Base-by-base conservation (phyloP, 2,113 vertebrate genomes). In the Xenopus borealis region DNA sequence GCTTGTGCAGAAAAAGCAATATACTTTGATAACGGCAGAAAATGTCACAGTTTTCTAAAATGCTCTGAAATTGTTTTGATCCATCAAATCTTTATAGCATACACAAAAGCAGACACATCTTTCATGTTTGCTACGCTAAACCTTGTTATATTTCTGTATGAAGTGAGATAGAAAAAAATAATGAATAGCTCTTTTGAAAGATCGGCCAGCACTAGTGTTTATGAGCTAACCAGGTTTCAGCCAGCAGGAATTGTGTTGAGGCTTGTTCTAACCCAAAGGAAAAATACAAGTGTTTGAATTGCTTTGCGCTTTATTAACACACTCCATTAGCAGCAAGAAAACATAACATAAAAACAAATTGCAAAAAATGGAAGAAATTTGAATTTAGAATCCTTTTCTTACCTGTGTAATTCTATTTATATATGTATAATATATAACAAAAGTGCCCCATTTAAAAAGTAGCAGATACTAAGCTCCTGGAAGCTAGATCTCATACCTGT, bases 61-160 rank as follows among this genome's bases (percentile, higher is more conserved):
- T 64, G 47, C 33, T 19, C 6, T 12, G 14, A 17, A 63, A 72
- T 53, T 27, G 17, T 20, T 63, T 63, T 72, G 17, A 63, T 63
- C n/a, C 5, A 52, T 53, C 5, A 63, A 52, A 53, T 53, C 27
- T 40, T 45, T 40, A 3, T 13, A 64, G 27, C 23, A 16, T 55
- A 53, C 27, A 55, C 53, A 55, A 55, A 55, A 64, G 23, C 61
- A 33, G 61, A 40, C 30, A 46, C 71, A 53, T n/a, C 71, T 72
- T 64, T 64, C 46, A 72, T 63, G 33, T 72, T 44, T 72, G 23
- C 50, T 18, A 44, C 53, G 7, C 17, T 55, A 55, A 55, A 55
- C 17, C 23, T 63, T 53, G 11, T 63, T 64, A 50, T 30, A 47
- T 19, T 44, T 71, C 14, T 46, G 9, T 66, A n/a, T 47, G 46